Evolutionary conservation across 2,888 invertebrate genomes (phyloP).

Genomic region (Polydrusus cervinus): DNA sequence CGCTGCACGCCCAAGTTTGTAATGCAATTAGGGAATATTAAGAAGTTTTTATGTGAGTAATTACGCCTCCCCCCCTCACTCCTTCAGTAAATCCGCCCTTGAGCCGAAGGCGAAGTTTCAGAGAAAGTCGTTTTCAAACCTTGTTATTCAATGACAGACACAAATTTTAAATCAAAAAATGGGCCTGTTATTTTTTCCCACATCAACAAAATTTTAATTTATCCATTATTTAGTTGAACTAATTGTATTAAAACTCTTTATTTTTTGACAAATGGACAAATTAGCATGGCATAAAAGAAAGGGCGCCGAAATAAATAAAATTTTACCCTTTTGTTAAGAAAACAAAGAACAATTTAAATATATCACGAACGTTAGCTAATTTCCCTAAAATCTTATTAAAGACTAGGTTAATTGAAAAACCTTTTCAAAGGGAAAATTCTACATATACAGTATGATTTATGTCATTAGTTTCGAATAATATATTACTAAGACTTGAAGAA

Average conservation of each 20-base stretch:
- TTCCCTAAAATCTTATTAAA: not conserved
- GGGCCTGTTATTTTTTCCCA: not conserved
- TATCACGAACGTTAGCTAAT: not conserved
- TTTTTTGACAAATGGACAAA: not conserved
- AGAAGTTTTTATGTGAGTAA: too few species aligned
- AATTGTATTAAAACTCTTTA: not conserved
- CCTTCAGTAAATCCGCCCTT: too few species aligned
- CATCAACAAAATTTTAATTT: not conserved
- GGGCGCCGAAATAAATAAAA: constrained; percentile 3
- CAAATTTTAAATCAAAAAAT: not conserved
- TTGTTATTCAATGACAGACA: too few species aligned
- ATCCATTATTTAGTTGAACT: not conserved
- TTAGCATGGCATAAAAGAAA: not conserved
- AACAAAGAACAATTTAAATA: constrained; percentile 7
- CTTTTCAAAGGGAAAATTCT: not conserved
- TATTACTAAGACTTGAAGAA: too few species aligned
- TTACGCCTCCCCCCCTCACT: too few species aligned
- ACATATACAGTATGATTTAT: not conserved
- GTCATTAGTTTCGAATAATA: too few species aligned
- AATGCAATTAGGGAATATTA: too few species aligned
- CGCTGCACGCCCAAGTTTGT: too few species aligned
- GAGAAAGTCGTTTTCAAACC: too few species aligned
- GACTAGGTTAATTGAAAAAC: not conserved
- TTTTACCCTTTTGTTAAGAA: not conserved
- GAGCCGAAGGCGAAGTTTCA: too few species aligned